Conservation (phyloP, 1,140 invertebrate genomes). For the Chionoecetes opilio region DNA sequence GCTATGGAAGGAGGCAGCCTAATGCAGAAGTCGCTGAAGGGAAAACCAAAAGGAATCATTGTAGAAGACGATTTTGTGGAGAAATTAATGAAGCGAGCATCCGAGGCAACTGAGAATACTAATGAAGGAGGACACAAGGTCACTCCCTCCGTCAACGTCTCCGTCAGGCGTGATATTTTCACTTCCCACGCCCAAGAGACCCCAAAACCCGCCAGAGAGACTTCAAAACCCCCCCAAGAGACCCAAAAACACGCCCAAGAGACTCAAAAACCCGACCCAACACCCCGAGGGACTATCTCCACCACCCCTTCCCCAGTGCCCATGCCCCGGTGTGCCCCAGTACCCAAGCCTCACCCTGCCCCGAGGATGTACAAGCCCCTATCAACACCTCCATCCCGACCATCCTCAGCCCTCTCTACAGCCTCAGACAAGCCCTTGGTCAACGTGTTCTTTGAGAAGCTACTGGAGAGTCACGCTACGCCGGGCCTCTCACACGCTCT, state of each 20-base stretch:
- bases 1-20: neutral
- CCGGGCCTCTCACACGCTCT: conserved; percentile 22
- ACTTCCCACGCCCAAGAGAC: too few species aligned
- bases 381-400: conserved; percentile 63
- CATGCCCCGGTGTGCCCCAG: neutral
- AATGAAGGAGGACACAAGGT: neutral
- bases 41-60: neutral
- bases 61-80: neutral
- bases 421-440: conserved; percentile 61
- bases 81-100: neutral
- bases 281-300: neutral
- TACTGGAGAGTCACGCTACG: conserved; percentile 49
- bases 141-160: too few species aligned
- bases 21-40: neutral
- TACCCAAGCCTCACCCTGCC: conserved; percentile 1
- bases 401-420: conserved; percentile 63
- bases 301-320: neutral
- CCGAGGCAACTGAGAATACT: neutral
- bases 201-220: neutral
- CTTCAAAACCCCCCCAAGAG: neutral
- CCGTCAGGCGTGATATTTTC: too few species aligned
- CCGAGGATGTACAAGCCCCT: conserved; percentile 52
- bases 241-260: too few species aligned
- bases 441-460: conserved; percentile 72
- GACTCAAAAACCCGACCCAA: conserved; percentile 41